Evolutionary conservation across 2,113 vertebrate species (phyloP), one percentile per base, ranked within the genome.

Genomic region (Spermophilus dauricus): DNA sequence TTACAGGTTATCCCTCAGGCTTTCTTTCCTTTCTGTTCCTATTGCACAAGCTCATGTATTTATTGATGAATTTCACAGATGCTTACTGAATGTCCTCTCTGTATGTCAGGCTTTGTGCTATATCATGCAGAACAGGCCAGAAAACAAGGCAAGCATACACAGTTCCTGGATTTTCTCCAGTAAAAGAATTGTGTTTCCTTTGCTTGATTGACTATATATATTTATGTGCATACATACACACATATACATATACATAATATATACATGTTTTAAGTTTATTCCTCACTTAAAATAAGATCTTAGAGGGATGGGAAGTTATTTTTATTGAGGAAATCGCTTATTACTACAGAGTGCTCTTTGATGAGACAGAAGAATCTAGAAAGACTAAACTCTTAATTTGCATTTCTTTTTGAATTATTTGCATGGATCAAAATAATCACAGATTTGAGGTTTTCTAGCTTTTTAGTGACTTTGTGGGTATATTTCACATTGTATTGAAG

Each of bases 391-490:
- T 51, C 7, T 4, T 77, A 18, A 80, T 61, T 80, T 95, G 5
- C 45, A 75, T 93, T 93, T 97, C 5, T 17, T 83, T 82, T 4
- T 96, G 26, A 82, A 76, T 76, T 61, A 5, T 96, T 92, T 69
- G 17, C 84, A 32, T 75, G 28, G 32, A 78, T 32, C 56, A 86
- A 51, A 82, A 72, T 34, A 73, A 80, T 92, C n/a, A 85, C 11
- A 76, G n/a, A 51, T 17, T 70, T 89, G 37, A 10, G 42, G 8
- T 88, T 89, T 91, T 67, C 11, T 82, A 48, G 51, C 18, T 65
- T 86, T 89, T 92, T 86, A 76, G 30, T 91, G 65, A 87, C 13
- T 39, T 22, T 48, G 3, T 83, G 18, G 32, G 10, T 89, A 80
- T n/a, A 56, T 3, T 42, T 85, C 13, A 81, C 0, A 58, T 77